Evolutionary conservation across 2,888 invertebrate genomes (phyloP), one percentile per base, ranked within the genome.

Genomic region (Orthosia incerta): DNA sequence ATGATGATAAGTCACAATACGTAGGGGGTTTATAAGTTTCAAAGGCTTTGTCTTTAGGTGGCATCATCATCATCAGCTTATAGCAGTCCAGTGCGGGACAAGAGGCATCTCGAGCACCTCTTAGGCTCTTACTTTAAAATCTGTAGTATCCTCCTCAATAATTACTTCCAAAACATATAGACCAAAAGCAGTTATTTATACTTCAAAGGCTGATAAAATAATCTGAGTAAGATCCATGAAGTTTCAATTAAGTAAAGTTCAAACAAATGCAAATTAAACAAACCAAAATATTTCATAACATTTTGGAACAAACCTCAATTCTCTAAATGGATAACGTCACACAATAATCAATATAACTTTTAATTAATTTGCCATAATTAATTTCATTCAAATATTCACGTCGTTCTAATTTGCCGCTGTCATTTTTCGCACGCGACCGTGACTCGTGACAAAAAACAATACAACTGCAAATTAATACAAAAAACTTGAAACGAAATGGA

Each of bases 371-470:
- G 18, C 31, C 50, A n/a, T 72, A 76, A 48, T 72, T 65, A 78
- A 75, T 67, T 74, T 26, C 46, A 64, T 74, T 74, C 16, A 74
- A 76, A 81, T 74, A 72, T 84, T 74, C 74, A 61, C n/a, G 26
- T 67, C 39, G 23, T 45, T 64, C n/a, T 75, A 79, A 80, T 85
- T 74, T 57, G 55, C 39, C 11, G 16, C 60, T 80, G 80, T 80
- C 83, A 82, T 70, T 69, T 80, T 67, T 62, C 46, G 45, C 85
- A 85, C 80, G 80, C 83, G 45, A 76, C 61, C n/a, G 51, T 60
- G 74, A 48, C 71, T 70, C 31, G 55, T 64, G 57, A 59, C 68
- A 71, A 76, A 76, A 72, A 68, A 75, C 64, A 66, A 77, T 46
- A 65, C 18, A 39, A 20, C 50, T 48, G 20, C 15, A 48, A 45